A percentile compares a stretch with the other conserved stretches of the same genome.
Conservation (phyloP, 92 coral and sea anemone genomes). For the Phenganax subtilis region DNA sequence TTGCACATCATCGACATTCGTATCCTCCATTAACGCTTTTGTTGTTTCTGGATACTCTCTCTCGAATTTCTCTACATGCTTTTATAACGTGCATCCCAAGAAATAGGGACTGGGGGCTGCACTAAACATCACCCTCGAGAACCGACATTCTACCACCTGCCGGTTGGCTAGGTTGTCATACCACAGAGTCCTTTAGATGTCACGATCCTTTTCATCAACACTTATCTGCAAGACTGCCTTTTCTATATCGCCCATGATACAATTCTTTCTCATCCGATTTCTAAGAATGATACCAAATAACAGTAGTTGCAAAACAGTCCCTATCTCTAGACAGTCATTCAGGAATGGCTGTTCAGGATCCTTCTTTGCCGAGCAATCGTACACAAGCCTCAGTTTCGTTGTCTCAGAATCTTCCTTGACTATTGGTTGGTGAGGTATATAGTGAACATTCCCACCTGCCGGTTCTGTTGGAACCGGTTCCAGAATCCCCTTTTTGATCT, state of each 20-base stretch:
- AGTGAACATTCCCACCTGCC: background rate
- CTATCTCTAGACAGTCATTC: constrained; percentile 49
- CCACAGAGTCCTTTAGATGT: constrained; percentile 47
- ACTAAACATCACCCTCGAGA: constrained; percentile 62
- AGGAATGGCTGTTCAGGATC: constrained; percentile 31
- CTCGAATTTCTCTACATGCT: constrained; percentile 40
- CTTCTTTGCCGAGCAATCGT: constrained; percentile 35
- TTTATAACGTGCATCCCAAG: constrained; percentile 52
- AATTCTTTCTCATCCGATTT: constrained; percentile 30
- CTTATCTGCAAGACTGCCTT: constrained; percentile 57
- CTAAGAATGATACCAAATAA: constrained; percentile 21
- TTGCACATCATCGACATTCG: too few relatives aligned
- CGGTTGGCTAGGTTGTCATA: constrained; percentile 33
- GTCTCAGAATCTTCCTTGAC: constrained; percentile 32
- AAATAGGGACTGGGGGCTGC: constrained; percentile 56
- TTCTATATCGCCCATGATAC: constrained; percentile 49
- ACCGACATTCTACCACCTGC: constrained; percentile 44
- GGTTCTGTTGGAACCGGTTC: too few relatives aligned
- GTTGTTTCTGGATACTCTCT: constrained; percentile 26
- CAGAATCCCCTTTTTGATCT: constrained; percentile 19
- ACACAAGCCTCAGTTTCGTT: constrained; percentile 43
- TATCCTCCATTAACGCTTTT: too few relatives aligned
- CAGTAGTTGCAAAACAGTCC: background rate
- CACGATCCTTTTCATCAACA: constrained; percentile 56
- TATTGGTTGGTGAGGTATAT: constrained; percentile 32